phyloP scores from a whole-genome alignment of 2,113 vertebrate species.

The Apteryx owenii region DNA sequence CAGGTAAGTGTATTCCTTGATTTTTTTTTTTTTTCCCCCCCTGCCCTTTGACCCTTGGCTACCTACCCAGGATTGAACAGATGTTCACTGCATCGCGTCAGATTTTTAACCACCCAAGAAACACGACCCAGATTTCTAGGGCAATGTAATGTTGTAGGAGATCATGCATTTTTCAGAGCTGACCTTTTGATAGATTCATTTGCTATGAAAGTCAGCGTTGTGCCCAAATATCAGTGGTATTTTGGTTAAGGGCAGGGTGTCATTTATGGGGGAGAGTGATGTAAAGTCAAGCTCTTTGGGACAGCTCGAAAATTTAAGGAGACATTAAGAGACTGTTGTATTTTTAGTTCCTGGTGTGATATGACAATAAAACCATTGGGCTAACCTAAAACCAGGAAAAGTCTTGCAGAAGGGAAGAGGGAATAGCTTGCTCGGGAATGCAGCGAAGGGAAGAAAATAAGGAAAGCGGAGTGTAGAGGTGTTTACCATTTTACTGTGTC shows the following conservation, averaged over 20 bases:
- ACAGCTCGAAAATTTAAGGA: not conserved
- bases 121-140: not conserved
- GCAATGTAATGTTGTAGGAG: not conserved
- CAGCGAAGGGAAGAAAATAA: not conserved
- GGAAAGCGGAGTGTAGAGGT: rapidly evolving
- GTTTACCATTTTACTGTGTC: not conserved
- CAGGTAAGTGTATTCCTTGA: not conserved
- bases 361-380: not conserved
- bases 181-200: not conserved
- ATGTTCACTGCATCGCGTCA: not conserved
- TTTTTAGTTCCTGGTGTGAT: not conserved
- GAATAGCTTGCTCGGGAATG: not conserved
- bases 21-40: not conserved
- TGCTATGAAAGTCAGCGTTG: not conserved
- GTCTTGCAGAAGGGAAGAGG: rapidly evolving
- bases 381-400: not conserved
- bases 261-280: not conserved
- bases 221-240: not conserved
- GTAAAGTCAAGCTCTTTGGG: not conserved
- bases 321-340: not conserved
- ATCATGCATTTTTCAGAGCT: not conserved
- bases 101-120: not conserved
- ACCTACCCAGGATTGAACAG: too few relatives aligned
- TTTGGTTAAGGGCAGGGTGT: not conserved
- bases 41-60: not conserved